These are phyloP conservation scores for Apamea anceps DNA, from an alignment of 2,888 invertebrate species.

Conservation along the genomic window DNA sequence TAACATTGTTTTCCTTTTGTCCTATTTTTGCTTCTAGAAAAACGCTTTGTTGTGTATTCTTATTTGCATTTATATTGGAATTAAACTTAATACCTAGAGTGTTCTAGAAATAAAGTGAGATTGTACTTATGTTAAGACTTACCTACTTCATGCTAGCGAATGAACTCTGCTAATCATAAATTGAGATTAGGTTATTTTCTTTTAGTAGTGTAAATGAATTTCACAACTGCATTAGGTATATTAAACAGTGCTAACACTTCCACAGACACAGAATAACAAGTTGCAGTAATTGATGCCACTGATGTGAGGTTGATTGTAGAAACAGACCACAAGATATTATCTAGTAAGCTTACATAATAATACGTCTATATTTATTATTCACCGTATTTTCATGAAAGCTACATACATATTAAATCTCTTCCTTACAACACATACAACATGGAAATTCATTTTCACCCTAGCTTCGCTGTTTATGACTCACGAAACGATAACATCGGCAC, in stretches of 20 bases:
- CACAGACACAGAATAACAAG: neutral
- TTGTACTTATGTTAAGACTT: neutral
- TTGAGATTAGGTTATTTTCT: neutral
- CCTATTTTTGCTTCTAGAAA: neutral
- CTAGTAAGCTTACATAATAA: neutral
- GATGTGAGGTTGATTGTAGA: neutral
- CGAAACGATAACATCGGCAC: conserved; percentile 27
- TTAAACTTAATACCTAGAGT: conserved; percentile 1
- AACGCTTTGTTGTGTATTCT: neutral
- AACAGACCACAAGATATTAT: neutral
- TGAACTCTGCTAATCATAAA: neutral
- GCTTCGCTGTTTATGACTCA: conserved; percentile 18
- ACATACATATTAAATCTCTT: neutral
- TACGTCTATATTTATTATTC: neutral
- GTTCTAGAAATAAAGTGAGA: neutral
- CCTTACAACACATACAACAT: neutral
- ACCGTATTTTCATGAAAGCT: neutral
- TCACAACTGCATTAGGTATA: neutral
- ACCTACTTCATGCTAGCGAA: neutral
- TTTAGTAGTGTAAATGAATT: neutral
- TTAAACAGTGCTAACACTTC: neutral
- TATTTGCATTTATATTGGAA: conserved; percentile 30
- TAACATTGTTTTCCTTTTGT: neutral
- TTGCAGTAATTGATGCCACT: neutral
- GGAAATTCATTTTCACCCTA: neutral